Base-by-base conservation (phyloP, 2,888 invertebrate species). In the Volucella bombylans region DNA sequence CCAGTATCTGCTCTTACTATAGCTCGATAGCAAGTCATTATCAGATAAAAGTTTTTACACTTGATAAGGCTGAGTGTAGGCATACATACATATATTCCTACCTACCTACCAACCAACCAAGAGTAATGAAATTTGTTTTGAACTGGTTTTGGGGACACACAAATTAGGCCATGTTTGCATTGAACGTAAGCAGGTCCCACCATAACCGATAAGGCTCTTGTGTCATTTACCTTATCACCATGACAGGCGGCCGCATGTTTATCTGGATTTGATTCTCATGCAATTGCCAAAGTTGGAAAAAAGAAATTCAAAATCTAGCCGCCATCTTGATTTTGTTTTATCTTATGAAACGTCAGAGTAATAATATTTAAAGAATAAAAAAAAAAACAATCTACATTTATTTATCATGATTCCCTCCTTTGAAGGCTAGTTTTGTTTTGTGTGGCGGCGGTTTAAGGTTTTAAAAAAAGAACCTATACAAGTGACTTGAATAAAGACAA, bases 141-240 rank as follows among this genome's bases (percentile, higher is more conserved):
- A 31, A 31, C 2, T 31, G 6, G 31, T 31, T 31, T 31, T 49
- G 31, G n/a, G 15, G 45, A 11, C n/a, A 61, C 23, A 12, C 38
- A 68, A 82, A 72, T 9, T 77, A 62, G 82, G 78, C 55, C 77
- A 82, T 82, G 45, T 78, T 73, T 82, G 77, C 62, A 65, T 50
- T 61, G 15, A 41, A 54, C 67, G 47, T 68, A 52, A 64, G 45
- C 45, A 65, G 59, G 45, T 52, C 45, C 54, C 47, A 47, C 23
- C 9, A 12, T 12, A 54, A 11, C 38, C 54, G 76, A 77, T 78
- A 82, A 77, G 50, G 68, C 6, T 8, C 1, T 14, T 14, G 65
- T 67, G 67, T 78, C 68, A 54, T 68, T 68, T 68, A 55, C 72
- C 61, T 62, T 49, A 38, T 15, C 39, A 71, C 67, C 45, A 45